These are phyloP conservation scores for Salvator merianae DNA, from an alignment of 2,113 vertebrate species.

Conservation along the genomic window DNA sequence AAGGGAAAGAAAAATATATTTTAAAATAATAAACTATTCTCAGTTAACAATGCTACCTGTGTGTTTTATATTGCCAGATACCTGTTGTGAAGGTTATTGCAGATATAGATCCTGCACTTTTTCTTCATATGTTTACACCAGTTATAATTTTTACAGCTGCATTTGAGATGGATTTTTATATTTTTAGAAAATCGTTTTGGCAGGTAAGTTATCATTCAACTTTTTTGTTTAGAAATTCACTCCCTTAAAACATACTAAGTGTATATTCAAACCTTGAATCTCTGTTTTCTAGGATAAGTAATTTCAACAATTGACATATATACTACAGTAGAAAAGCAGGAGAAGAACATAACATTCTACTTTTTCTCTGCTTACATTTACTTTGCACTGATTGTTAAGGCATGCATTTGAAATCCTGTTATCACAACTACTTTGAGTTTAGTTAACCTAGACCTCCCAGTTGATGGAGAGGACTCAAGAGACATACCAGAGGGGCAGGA, in stretches of 20 bases:
- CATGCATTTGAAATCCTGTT: too few relatives aligned
- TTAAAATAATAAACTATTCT: not conserved
- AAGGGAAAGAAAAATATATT: not conserved
- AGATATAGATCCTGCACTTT: slow-evolving; percentile 28
- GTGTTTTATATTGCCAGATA: slow-evolving; percentile 10
- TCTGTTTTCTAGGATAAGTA: too few relatives aligned
- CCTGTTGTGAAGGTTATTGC: not conserved
- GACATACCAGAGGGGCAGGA: too few relatives aligned
- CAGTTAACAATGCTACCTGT: not conserved
- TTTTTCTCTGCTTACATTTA: too few relatives aligned
- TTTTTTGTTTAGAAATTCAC: not conserved
- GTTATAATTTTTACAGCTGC: slow-evolving; percentile 67
- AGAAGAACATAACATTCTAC: not conserved
- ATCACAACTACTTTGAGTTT: too few relatives aligned
- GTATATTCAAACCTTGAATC: too few relatives aligned
- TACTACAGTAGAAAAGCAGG: not conserved
- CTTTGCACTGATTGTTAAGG: too few relatives aligned
- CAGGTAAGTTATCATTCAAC: slow-evolving; percentile 55
- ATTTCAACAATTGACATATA: too few relatives aligned
- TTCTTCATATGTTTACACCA: slow-evolving; percentile 64
- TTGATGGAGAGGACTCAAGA: too few relatives aligned
- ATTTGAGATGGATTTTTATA: slow-evolving; percentile 65
- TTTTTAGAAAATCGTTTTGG: slow-evolving; percentile 64
- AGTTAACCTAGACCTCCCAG: too few relatives aligned
- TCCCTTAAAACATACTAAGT: not conserved